Conservation (phyloP, 2,888 invertebrate species). For the Octonoba sinensis region DNA sequence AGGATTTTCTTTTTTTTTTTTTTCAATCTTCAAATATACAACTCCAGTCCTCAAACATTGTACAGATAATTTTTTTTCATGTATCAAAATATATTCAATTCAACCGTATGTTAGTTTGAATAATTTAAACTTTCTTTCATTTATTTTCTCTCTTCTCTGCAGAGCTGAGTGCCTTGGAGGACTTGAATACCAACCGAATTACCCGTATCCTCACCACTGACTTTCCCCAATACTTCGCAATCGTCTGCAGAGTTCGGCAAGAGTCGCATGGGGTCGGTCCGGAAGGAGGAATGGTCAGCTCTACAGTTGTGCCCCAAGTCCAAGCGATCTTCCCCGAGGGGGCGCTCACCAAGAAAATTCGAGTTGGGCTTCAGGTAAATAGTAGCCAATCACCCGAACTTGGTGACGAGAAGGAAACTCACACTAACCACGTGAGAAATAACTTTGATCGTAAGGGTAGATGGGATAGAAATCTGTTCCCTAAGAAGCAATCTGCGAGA, state of each 20-base stretch:
- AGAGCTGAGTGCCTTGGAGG: conserved; percentile 84
- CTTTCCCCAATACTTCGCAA: conserved; percentile 99
- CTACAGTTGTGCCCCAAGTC: conserved; percentile 98
- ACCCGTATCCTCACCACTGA: conserved; percentile 97
- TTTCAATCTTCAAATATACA: too few species aligned
- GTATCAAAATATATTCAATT: background rate
- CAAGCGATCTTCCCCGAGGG: conserved; percentile 99
- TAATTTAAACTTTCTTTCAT: background rate
- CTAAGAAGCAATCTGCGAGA: background rate
- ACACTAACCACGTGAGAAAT: conserved; percentile 11
- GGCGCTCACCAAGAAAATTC: conserved; percentile 98
- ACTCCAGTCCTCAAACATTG: too few species aligned
- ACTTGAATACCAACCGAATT: conserved; percentile 87
- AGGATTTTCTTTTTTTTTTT: too few species aligned
- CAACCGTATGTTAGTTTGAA: background rate
- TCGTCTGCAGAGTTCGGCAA: conserved; percentile 95
- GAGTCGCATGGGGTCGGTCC: conserved; percentile 99
- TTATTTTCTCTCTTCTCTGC: conserved; percentile 68
- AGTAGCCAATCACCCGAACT: conserved; percentile 1
- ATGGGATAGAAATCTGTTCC: background rate
- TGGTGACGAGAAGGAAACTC: conserved; percentile 6
- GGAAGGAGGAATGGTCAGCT: conserved; percentile 99
- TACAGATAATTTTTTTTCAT: too few species aligned
- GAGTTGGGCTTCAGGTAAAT: conserved; percentile 98
- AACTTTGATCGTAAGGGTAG: background rate